A percentile compares a stretch with the other conserved stretches of the same genome.
Conservation (phyloP, 2,113 vertebrate genomes). For the Pagrus major region DNA sequence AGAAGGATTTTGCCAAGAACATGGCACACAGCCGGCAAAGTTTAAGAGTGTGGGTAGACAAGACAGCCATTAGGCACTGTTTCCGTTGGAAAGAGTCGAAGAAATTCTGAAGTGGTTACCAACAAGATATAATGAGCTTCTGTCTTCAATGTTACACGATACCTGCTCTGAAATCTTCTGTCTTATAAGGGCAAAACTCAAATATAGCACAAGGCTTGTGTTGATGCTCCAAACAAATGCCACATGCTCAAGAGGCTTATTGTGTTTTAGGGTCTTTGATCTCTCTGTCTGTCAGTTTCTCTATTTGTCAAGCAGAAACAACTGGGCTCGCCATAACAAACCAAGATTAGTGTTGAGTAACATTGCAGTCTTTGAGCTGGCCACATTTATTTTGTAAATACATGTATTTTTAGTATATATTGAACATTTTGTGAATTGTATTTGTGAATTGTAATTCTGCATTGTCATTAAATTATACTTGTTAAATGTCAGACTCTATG, state of each 20-base stretch:
- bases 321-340: constrained; percentile 63
- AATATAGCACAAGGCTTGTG: constrained; percentile 78
- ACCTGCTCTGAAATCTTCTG: constrained; percentile 68
- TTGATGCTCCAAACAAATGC: constrained; percentile 70
- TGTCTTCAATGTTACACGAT: constrained; percentile 79
- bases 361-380: constrained; percentile 42
- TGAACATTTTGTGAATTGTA: neutral
- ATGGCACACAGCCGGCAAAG: neutral
- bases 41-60: constrained; percentile 6
- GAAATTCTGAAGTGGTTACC: constrained; percentile 76
- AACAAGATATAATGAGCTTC: constrained; percentile 72
- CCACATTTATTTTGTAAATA: constrained; percentile 51
- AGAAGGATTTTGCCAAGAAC: constrained; percentile 6
- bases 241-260: constrained; percentile 73
- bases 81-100: constrained; percentile 52
- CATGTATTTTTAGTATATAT: neutral
- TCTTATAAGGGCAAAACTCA: constrained; percentile 85
- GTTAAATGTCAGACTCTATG: neutral
- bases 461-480: neutral
- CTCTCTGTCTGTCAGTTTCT: constrained; percentile 63
- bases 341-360: constrained; percentile 61
- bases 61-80: constrained; percentile 20
- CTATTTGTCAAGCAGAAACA: constrained; percentile 70
- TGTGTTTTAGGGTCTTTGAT: constrained; percentile 77
- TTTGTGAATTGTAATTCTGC: neutral